Evolutionary conservation across 1,140 invertebrate genomes (phyloP), one percentile per base, ranked within the genome.

Genomic region (Drosophila arizonae): DNA sequence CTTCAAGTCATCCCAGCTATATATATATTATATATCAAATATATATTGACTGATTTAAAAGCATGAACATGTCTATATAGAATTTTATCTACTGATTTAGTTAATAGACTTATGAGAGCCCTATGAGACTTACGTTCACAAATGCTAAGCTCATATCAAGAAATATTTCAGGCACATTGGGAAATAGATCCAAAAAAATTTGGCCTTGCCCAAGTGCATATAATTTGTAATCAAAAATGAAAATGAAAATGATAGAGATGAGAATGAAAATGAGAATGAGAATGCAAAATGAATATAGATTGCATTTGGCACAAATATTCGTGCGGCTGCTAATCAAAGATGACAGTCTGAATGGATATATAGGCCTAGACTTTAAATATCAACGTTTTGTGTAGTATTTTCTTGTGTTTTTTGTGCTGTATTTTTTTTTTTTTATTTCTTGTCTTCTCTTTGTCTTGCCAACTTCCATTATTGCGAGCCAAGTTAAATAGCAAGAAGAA

Each of bases 381-480:
- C 51, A 58, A 50, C 65, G 26, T 36, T 46, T 24, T 67, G 52
- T 71, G 39, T 48, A 36, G 33, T 41, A 26, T 50, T 46, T 46
- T 46, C 36, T 11, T 8, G 6, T 36, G 33, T 3, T 9, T 36
- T 36, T 8, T 8, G 21, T 24, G 21, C 21, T 24, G 0, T 24
- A 21, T 46, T 10, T 11, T 39, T 39, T 39, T 39, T 39, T 13
- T 39, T 13, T 4, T 39, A 1, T 3, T 36, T 39, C 36, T 39
- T 46, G 6, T 46, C 43, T 15, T 46, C 43, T 39, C 43, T 48
- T 50, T 64, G 61, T 28, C 26, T 60, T 46, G 43, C 64, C 72
- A 75, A 71, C 67, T 77, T 71, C 36, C 67, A 75, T 75, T 77
- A 75, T 75, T 39, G 45, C 62, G 76, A 75, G 66, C 66, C 61